Percentiles rank a stretch among this genome's conserved stretches.
Evolutionary conservation across 2,113 vertebrate species (phyloP).

Genomic region (Carlito syrichta): DNA sequence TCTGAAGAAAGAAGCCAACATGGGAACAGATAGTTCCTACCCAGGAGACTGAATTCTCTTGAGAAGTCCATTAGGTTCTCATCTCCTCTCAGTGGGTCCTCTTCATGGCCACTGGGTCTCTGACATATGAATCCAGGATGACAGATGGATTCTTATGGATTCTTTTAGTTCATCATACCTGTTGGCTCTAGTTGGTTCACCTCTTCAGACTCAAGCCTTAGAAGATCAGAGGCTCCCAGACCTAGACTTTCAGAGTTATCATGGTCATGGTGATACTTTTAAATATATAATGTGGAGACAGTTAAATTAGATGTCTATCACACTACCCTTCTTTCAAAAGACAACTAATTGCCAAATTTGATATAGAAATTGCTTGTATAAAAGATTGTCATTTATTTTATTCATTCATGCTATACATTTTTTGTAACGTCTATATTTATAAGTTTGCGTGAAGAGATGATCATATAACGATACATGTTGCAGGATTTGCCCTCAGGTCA

Average conservation of each 20-base stretch:
- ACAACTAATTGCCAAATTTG: neutral
- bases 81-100: neutral
- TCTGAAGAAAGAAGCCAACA: neutral
- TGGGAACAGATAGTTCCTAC: neutral
- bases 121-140: neutral
- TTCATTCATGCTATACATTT: neutral
- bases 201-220: neutral
- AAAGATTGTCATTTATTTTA: neutral
- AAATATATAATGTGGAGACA: neutral
- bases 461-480: neutral
- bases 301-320: neutral
- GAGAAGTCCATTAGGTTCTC: neutral
- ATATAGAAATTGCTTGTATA: neutral
- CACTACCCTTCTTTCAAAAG: neutral
- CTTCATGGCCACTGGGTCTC: neutral
- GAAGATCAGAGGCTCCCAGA: neutral
- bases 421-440: neutral
- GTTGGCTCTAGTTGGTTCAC: neutral
- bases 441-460: neutral
- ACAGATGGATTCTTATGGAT: neutral
- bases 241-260: neutral
- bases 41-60: neutral
- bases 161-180: neutral
- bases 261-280: neutral
- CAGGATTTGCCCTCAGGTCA: neutral